Evolutionary conservation across 2,888 invertebrate genomes (phyloP).

Genomic region (Mylabris sibirica): DNA sequence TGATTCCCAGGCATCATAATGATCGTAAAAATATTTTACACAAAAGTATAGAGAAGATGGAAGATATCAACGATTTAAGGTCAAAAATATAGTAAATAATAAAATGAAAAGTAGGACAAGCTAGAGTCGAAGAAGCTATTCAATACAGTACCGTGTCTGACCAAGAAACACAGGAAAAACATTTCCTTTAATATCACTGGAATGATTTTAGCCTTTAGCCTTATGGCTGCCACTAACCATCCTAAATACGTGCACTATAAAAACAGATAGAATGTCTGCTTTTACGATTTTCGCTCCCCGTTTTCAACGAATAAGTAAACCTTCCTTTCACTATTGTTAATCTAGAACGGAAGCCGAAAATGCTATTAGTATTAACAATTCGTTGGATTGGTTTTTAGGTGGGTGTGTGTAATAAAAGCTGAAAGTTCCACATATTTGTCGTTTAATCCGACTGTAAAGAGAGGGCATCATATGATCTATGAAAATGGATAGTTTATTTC

Average conservation of each 20-base stretch:
- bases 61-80: not conserved
- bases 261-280: not conserved
- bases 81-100: not conserved
- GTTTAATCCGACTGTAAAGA: slow-evolving; percentile 36
- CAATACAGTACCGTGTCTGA: not conserved
- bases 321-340: not conserved
- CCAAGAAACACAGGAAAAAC: not conserved
- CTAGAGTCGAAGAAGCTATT: not conserved
- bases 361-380: not conserved
- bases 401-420: slow-evolving; percentile 26
- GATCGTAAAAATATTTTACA: too few species aligned
- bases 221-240: not conserved
- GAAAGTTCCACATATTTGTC: slow-evolving; percentile 5
- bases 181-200: not conserved
- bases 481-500: slow-evolving; percentile 34
- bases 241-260: not conserved
- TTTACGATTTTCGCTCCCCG: not conserved
- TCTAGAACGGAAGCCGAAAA: too few species aligned
- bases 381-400: slow-evolving; percentile 19
- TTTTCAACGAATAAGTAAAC: not conserved
- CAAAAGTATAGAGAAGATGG: not conserved
- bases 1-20: not conserved
- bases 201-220: not conserved
- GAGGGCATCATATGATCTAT: slow-evolving; percentile 31
- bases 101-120: not conserved